Evolutionary conservation across 2,888 invertebrate genomes (phyloP), one percentile per base, ranked within the genome.

Genomic region (Eupithecia subfuscata): DNA sequence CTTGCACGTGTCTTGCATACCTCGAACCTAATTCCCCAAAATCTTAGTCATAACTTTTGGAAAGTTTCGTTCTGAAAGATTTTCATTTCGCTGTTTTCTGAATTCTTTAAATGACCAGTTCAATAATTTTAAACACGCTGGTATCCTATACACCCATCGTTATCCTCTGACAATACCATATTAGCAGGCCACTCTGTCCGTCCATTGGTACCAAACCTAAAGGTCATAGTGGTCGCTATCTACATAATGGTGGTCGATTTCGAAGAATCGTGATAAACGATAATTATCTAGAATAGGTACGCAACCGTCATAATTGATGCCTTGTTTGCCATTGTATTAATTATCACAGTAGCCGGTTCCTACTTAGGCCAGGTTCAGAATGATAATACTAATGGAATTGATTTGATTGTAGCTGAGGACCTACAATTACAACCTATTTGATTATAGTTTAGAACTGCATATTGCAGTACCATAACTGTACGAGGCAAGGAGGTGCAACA

Each of bases 231-330:
- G n/a, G n/a, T 9, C n/a, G 3, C 22, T 22, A 56, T 4, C 52
- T n/a, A 11, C 9, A 22, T 22, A 56, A 56, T 25, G 12, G 22
- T 22, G 25, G 60, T 25, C 25, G 25, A 60, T 60, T 60, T 25
- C 60, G 5, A 60, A 60, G 60, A 60, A 60, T 25, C 60, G 25
- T 60, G 60, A 25, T 56, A 14, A 43, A 18, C 67, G 67, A 43
- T 68, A 68, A 25, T 68, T 45, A 68, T 68, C 37, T 56, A 52
- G 69, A 69, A 69, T 69, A 69, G 18, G 48, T 30, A 69, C 12
- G 37, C 18, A 70, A 22, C 56, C 60, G 12, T 14, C 0, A 25
- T 60, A 60, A 60, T 60, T 60, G 60, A 60, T 25, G 14, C 12
- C 25, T 60, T 60, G 60, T 60, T 60, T 60, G 60, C 60, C 60